A percentile compares a stretch with the other conserved stretches of the same genome.
These are phyloP conservation scores for Drosophila mimetica DNA, from an alignment of 2,888 invertebrate genomes.

Conservation along the genomic window DNA sequence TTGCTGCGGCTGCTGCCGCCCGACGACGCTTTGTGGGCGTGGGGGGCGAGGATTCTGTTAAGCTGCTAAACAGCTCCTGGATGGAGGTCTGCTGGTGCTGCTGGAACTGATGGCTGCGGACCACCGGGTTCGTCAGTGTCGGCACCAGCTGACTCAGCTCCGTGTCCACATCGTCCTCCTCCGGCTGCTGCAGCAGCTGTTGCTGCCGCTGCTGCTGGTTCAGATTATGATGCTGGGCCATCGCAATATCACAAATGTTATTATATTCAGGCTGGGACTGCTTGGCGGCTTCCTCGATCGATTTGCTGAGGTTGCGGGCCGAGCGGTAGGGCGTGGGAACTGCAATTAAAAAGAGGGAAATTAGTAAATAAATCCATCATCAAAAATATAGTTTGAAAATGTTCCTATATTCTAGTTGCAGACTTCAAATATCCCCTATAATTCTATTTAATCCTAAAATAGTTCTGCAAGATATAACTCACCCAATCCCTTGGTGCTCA, in stretches of 20 bases:
- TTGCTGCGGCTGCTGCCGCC: slow-evolving; percentile 45
- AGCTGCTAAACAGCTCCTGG: slow-evolving; percentile 72
- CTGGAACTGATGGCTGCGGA: slow-evolving; percentile 48
- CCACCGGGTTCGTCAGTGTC: slow-evolving; percentile 68
- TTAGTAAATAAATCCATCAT: not conserved
- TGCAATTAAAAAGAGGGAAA: slow-evolving; percentile 5
- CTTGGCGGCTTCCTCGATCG: slow-evolving; percentile 83
- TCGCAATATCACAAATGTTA: slow-evolving; percentile 78
- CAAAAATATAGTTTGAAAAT: not conserved
- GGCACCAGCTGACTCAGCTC: slow-evolving; percentile 68
- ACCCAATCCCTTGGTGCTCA: slow-evolving; percentile 85
- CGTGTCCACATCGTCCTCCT: slow-evolving; percentile 62
- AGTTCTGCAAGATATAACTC: slow-evolving; percentile 11
- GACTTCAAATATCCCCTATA: not conserved
- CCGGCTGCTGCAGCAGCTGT: slow-evolving; percentile 37
- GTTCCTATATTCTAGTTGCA: not conserved
- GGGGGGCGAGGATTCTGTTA: slow-evolving; percentile 65
- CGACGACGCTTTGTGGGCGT: slow-evolving; percentile 59
- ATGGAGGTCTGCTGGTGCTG: slow-evolving; percentile 52
- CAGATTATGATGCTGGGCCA: slow-evolving; percentile 57
- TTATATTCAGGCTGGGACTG: slow-evolving; percentile 75
- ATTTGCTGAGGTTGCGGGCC: slow-evolving; percentile 84
- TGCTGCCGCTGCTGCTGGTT: slow-evolving; percentile 49
- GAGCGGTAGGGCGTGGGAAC: slow-evolving; percentile 79
- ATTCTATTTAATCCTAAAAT: not conserved